Base-by-base conservation (phyloP, 1,140 invertebrate genomes). In the Acarapis woodi region DNA sequence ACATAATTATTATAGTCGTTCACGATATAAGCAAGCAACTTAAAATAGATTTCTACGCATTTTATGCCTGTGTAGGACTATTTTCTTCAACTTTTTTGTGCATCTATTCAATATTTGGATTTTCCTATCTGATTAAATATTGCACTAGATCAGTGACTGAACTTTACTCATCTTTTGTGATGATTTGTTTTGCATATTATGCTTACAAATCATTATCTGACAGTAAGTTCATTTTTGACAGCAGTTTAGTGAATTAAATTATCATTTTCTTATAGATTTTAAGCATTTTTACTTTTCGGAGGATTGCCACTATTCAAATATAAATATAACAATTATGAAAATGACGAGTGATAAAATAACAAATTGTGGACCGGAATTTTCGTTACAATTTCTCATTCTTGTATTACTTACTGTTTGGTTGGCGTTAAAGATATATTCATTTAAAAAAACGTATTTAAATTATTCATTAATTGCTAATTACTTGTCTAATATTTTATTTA, bases 351-450 rank as follows among this genome's bases (percentile, higher is more conserved):
- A 19, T 19, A 23, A 22, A 4, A 38, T 28, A 20, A 31, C n/a
- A 37, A 33, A 16, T 4, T 65, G 63, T 46, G 48, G 55, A 31
- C 47, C 62, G 31, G 66, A 69, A 43, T 62, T 56, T 36, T 63
- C 61, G 43, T 54, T 69, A 38, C 53, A 70, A 3, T 68, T 65
- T 47, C 49, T 69, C 19, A 48, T 69, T 12, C 54, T 69, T 16
- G 66, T 66, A 61, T 54, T 65, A 26, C 65, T 65, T 15, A 69
- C 67, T 16, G 53, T 68, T 10, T 68, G 64, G 63, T 47, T 69
- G 4, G 64, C 63, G 15, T 52, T 66, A 3, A 64, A 62, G 16
- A 48, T 69, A 14, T 68, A 56, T 44, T 58, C 60, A 39, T 62
- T 63, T 45, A 56, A 58, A 14, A 59, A 61, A 49, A 62, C 61